Conservation (phyloP, 2,113 vertebrate genomes). For the Petaurus breviceps region DNA sequence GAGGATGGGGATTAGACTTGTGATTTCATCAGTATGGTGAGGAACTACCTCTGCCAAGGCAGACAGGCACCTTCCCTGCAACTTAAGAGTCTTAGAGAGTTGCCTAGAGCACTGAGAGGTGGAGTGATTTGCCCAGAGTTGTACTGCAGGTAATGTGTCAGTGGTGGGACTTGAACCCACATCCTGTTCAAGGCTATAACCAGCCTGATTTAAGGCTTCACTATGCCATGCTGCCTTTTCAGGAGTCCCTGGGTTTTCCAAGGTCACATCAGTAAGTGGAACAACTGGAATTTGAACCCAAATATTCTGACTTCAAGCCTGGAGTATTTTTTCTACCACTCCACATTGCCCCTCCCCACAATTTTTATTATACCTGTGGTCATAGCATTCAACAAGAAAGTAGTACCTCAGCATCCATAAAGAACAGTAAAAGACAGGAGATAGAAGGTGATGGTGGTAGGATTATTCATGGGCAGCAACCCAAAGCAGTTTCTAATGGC, state of each 20-base stretch:
- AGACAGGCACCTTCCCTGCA: no score
- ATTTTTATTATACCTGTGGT: no score
- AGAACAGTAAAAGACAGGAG: background rate
- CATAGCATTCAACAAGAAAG: background rate
- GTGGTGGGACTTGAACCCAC: background rate
- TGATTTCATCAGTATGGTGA: no score
- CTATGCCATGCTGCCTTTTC: background rate
- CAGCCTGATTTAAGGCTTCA: background rate
- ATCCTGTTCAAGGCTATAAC: background rate
- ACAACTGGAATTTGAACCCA: background rate
- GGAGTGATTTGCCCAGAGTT: background rate
- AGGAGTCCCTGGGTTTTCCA: background rate
- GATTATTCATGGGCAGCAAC: background rate
- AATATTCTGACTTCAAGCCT: background rate
- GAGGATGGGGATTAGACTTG: no score
- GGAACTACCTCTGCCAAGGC: no score
- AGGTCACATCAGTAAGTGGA: background rate
- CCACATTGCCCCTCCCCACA: no score
- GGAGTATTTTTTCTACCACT: rapidly evolving
- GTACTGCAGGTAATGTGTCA: background rate
- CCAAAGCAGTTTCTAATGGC: background rate
- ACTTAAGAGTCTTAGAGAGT: background rate
- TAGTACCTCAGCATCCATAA: background rate
- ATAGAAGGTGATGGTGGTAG: background rate
- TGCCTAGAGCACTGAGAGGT: background rate